Percentiles rank a stretch among this genome's conserved stretches.
These are phyloP conservation scores for Stichodactyla helianthus DNA, from an alignment of 64 coral and sea anemone genomes.

Conservation along the genomic window DNA sequence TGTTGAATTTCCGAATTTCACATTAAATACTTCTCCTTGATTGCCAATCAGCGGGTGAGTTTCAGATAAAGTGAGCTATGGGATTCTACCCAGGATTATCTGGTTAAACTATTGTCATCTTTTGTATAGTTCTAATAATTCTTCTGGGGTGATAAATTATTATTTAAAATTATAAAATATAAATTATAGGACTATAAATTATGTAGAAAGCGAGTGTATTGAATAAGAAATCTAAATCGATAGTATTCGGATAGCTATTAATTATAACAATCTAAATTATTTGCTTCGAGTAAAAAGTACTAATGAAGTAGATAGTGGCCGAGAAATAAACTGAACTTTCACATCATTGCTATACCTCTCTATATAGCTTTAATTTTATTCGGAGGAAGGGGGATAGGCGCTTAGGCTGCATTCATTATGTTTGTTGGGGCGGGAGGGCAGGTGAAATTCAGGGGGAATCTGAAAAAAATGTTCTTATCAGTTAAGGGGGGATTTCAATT, in stretches of 20 bases:
- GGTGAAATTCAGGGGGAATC: no score
- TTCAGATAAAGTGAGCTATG: no score
- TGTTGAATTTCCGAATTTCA: no score
- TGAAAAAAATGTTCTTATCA: no score
- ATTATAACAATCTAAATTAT: background rate
- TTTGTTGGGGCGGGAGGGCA: no score
- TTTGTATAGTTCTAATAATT: background rate
- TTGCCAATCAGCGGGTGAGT: no score
- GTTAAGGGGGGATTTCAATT: no score
- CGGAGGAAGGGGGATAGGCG: no score
- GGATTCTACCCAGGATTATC: background rate
- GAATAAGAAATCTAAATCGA: background rate
- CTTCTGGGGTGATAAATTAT: background rate
- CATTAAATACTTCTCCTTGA: no score
- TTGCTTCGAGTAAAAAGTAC: background rate
- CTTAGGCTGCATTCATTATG: no score
- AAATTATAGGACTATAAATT: background rate
- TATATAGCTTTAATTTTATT: no score
- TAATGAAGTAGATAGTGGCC: background rate
- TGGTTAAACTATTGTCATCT: background rate
- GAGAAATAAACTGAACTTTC: background rate
- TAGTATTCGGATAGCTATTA: background rate
- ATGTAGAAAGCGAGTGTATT: background rate
- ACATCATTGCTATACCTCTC: no score
- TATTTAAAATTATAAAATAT: conserved; percentile 1